A percentile compares a stretch with the other conserved stretches of the same genome.
phyloP scores from a whole-genome alignment of 2,888 invertebrate genomes.

The Eilema depressum region DNA sequence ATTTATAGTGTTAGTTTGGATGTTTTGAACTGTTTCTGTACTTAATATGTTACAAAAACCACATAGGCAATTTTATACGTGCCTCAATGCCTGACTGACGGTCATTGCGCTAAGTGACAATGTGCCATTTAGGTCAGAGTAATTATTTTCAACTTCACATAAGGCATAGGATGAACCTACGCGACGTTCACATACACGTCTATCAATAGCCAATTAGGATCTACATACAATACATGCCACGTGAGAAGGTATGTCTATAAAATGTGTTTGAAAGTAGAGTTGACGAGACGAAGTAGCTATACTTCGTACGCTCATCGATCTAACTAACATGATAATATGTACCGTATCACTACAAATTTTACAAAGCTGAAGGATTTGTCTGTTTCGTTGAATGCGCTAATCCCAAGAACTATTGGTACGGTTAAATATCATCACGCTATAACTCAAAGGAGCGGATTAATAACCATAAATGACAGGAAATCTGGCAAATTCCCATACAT shows the following conservation, averaged over 20 bases:
- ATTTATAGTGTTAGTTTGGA: too few relatives aligned
- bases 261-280: background rate
- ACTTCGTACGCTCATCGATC: background rate
- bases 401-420: too few relatives aligned
- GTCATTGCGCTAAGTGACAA: constrained; percentile 8
- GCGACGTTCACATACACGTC: background rate
- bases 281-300: background rate
- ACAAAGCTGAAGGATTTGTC: too few relatives aligned
- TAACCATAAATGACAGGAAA: too few relatives aligned
- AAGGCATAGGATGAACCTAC: background rate
- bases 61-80: background rate
- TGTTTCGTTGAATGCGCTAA: too few relatives aligned
- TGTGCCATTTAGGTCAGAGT: constrained; percentile 5
- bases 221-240: constrained; percentile 6
- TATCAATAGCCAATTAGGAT: constrained; percentile 9
- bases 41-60: background rate
- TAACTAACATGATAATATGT: background rate
- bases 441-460: too few relatives aligned
- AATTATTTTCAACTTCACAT: constrained; percentile 11
- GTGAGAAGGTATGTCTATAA: background rate
- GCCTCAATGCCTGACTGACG: constrained; percentile 12
- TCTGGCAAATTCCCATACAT: too few relatives aligned
- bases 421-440: too few relatives aligned
- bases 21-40: background rate
- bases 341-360: background rate